Evolutionary conservation across 2,113 vertebrate species (phyloP).

Genomic region (Scortum barcoo): DNA sequence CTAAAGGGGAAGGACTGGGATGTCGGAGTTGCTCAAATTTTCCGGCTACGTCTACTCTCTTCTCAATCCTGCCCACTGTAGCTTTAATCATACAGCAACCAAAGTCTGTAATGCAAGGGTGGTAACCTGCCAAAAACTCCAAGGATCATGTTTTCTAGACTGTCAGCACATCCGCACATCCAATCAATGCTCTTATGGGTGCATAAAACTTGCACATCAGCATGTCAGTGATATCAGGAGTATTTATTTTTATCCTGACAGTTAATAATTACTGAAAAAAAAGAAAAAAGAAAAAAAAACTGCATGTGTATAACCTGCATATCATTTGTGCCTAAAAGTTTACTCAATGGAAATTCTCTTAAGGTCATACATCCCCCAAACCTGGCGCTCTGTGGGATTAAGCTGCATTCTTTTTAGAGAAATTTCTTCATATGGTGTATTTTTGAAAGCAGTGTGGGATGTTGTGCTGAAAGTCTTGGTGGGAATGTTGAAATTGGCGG

Average conservation of each 20-base stretch:
- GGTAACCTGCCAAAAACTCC: not conserved
- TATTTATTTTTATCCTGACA: not conserved
- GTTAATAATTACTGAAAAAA: not conserved
- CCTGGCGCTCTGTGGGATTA: not conserved
- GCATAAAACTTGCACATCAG: not conserved
- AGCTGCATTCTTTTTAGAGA: not conserved
- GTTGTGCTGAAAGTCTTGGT: constrained; percentile 13
- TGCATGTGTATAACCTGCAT: too few species aligned
- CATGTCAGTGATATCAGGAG: not conserved
- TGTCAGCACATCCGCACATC: not conserved
- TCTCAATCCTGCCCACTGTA: too few species aligned
- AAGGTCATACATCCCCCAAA: not conserved
- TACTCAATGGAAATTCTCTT: not conserved
- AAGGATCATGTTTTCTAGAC: not conserved
- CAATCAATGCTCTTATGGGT: not conserved
- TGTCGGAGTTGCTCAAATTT: too few species aligned
- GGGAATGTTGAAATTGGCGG: constrained; percentile 31
- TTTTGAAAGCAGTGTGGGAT: constrained; percentile 22
- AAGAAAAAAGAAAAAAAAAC: not conserved
- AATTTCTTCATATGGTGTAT: constrained; percentile 4
- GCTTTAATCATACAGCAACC: not conserved
- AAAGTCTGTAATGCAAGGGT: not conserved
- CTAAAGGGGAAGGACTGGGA: too few species aligned
- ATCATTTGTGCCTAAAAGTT: not conserved
- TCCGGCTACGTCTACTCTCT: too few species aligned